Conservation (phyloP, 2,113 vertebrate genomes). For the Brienomyrus brachyistius region DNA sequence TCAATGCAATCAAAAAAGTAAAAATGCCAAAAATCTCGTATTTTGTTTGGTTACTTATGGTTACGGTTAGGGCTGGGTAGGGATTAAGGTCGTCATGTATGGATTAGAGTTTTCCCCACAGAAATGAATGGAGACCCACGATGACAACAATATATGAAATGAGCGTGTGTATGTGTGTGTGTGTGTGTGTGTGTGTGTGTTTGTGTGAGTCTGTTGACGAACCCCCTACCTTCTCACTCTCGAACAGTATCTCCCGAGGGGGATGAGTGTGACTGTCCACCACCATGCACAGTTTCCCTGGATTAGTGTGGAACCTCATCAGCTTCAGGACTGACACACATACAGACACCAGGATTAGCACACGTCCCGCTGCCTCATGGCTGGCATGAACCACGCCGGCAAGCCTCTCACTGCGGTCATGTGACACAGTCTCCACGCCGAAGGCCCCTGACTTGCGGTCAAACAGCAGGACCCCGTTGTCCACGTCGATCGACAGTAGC, state of each 20-base stretch:
- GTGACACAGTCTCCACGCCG: conserved; percentile 59
- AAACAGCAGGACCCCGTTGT: conserved; percentile 62
- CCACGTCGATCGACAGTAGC: conserved; percentile 64
- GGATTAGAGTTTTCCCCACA: background rate
- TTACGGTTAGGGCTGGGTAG: background rate
- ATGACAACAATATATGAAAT: background rate
- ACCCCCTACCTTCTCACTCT: conserved; percentile 55
- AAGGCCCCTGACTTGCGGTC: conserved; percentile 53
- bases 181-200: background rate
- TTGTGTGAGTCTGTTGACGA: background rate
- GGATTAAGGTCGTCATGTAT: no score
- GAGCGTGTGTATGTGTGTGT: background rate
- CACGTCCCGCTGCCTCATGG: background rate
- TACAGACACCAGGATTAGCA: background rate
- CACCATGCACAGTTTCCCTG: conserved; percentile 65
- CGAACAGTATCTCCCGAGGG: conserved; percentile 68
- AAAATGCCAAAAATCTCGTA: background rate
- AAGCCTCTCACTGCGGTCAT: conserved; percentile 64
- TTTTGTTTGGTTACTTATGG: background rate
- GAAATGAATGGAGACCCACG: background rate
- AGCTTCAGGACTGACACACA: conserved; percentile 71
- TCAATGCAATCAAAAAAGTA: background rate
- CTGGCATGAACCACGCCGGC: background rate
- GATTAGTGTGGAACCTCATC: conserved; percentile 68
- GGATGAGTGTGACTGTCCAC: conserved; percentile 63